Percentiles rank a stretch among this genome's conserved stretches.
These are phyloP conservation scores for Eulemur mongoz DNA, from an alignment of 2,797 vertebrate species.

Conservation along the genomic window DNA sequence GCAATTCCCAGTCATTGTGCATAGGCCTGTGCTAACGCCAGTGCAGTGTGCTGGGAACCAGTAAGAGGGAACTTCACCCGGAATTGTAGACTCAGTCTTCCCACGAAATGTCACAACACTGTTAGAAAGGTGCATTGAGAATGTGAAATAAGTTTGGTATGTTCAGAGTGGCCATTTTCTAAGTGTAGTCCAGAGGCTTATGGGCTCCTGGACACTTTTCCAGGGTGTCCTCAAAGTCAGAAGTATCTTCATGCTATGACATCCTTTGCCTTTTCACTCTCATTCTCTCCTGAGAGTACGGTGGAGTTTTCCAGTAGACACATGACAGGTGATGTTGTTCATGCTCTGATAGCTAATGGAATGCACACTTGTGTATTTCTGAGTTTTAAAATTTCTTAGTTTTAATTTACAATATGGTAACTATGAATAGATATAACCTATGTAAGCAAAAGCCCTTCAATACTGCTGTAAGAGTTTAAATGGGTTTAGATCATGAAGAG, in stretches of 20 bases:
- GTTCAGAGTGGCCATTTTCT: neutral
- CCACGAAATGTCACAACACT: neutral
- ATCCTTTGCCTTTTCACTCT: neutral
- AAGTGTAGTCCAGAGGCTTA: neutral
- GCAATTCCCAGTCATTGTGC: rapidly evolving
- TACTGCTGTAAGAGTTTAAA: neutral
- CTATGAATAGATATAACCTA: neutral
- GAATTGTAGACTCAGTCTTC: neutral
- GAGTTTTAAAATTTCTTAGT: neutral
- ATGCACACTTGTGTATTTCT: no score
- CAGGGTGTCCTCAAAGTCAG: neutral
- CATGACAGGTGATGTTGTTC: neutral
- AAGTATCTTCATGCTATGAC: neutral
- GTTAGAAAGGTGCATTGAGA: neutral
- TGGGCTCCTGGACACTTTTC: neutral
- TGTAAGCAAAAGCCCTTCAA: neutral
- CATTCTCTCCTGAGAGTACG: neutral
- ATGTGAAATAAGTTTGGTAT: neutral
- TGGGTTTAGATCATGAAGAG: neutral
- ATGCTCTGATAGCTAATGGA: neutral
- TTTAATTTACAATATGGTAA: neutral
- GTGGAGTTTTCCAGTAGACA: neutral
- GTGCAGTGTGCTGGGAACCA: no score
- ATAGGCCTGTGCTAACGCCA: neutral
- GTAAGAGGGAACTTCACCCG: neutral